Conservation (phyloP, 2,113 vertebrate species). For the Phalacrocorax carbo region DNA sequence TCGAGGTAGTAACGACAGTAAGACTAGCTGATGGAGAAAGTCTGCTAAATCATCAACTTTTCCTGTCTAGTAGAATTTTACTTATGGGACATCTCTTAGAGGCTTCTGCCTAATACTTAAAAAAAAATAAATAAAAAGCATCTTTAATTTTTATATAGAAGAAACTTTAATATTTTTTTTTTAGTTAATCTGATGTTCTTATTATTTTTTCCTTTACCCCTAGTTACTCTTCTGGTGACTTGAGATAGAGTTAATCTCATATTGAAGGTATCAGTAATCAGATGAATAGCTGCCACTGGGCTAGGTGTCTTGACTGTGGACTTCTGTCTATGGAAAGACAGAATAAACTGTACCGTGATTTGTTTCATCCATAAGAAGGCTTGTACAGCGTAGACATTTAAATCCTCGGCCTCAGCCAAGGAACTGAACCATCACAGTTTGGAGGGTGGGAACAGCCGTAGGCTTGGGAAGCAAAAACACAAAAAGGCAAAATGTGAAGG, state of each 20-base stretch:
- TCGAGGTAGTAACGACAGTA: neutral
- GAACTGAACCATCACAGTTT: neutral
- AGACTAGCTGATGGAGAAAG: neutral
- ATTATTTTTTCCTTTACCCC: neutral
- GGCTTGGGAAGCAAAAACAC: neutral
- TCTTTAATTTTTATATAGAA: neutral
- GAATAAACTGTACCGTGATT: neutral
- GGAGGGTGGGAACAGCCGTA: neutral
- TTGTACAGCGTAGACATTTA: neutral
- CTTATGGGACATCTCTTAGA: neutral
- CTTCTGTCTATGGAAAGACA: neutral
- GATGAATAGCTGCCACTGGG: neutral
- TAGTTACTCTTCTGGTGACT: neutral
- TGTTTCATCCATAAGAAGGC: neutral
- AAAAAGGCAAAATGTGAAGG: neutral
- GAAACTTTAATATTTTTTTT: neutral
- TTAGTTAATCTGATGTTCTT: neutral
- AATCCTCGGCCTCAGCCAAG: neutral
- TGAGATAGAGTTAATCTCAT: neutral
- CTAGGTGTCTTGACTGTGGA: neutral
- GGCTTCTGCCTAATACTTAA: neutral
- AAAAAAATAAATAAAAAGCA: neutral
- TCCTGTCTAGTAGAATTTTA: neutral
- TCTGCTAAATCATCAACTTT: neutral
- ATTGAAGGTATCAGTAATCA: neutral